Evolutionary conservation across 2,888 invertebrate genomes (phyloP).

Genomic region (Acleris emargana): DNA sequence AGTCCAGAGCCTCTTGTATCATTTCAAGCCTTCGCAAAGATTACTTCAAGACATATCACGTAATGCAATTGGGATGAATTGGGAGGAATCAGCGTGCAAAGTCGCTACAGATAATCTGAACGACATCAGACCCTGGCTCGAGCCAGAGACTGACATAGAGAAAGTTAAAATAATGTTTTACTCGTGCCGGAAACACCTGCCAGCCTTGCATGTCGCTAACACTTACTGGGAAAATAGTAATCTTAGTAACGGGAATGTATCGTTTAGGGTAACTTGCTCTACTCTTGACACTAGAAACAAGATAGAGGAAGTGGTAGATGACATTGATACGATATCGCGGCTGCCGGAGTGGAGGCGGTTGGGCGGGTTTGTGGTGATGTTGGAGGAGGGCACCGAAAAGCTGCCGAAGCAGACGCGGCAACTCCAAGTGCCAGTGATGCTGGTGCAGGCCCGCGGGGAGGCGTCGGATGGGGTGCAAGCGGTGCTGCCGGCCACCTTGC

Average conservation of each 20-base stretch:
- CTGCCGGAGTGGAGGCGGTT: background rate
- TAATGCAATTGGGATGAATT: background rate
- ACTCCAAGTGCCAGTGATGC: slow-evolving; percentile 39
- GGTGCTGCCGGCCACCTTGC: slow-evolving; percentile 14
- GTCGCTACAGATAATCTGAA: slow-evolving; percentile 25
- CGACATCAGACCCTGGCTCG: slow-evolving; percentile 21
- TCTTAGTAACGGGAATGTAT: no score
- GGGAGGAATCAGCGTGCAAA: slow-evolving; percentile 42
- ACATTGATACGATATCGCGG: background rate
- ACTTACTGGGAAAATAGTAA: no score
- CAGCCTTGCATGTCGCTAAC: no score
- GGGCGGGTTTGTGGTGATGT: slow-evolving; percentile 29
- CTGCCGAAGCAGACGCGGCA: slow-evolving; percentile 38
- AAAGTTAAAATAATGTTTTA: no score
- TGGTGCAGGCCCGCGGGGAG: slow-evolving; percentile 21
- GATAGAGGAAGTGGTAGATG: background rate
- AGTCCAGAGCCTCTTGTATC: slow-evolving; percentile 9
- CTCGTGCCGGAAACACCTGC: no score
- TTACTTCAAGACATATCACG: slow-evolving; percentile 10
- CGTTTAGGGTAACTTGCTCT: no score
- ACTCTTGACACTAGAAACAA: no score
- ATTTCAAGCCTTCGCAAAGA: background rate
- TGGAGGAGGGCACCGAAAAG: slow-evolving; percentile 30
- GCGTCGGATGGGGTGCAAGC: slow-evolving; percentile 38
- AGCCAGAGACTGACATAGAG: background rate